Conservation (phyloP, 2,888 invertebrate genomes). For the Latheticus oryzae region DNA sequence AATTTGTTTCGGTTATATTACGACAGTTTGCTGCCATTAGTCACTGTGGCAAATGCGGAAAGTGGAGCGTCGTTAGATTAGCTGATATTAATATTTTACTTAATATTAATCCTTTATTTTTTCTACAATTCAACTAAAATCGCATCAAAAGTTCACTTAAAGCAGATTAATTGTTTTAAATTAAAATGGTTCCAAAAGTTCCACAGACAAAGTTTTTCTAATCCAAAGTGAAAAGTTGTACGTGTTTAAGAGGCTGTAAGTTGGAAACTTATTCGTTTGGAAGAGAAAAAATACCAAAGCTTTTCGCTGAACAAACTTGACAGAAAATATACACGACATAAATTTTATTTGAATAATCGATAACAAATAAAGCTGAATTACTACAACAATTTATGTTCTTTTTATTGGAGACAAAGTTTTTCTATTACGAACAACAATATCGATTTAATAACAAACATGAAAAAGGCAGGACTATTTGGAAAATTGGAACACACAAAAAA, state of each 20-base stretch:
- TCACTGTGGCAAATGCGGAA: slow-evolving; percentile 11
- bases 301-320: no score
- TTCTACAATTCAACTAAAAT: not conserved
- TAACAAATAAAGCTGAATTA: slow-evolving; percentile 23
- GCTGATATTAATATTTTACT: slow-evolving; percentile 10
- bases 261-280: no score
- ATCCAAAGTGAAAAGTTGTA: slow-evolving; percentile 19
- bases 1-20: slow-evolving; percentile 34
- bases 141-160: slow-evolving; percentile 12
- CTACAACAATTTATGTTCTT: slow-evolving; percentile 16
- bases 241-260: slow-evolving; percentile 17
- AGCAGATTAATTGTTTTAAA: slow-evolving; percentile 28
- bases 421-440: slow-evolving; percentile 13
- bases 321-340: slow-evolving; percentile 11
- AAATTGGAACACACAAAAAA: no score
- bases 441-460: slow-evolving; percentile 10
- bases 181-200: slow-evolving; percentile 17
- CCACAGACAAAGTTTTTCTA: slow-evolving; percentile 12
- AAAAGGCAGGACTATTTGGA: no score
- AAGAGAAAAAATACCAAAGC: no score
- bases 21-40: slow-evolving; percentile 19
- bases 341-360: slow-evolving; percentile 27
- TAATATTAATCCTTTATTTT: slow-evolving; percentile 2
- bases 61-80: slow-evolving; percentile 14
- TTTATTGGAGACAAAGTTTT: slow-evolving; percentile 22